Evolutionary conservation across 2,797 vertebrate species (phyloP).

Genomic region (Sarcophilus harrisii): DNA sequence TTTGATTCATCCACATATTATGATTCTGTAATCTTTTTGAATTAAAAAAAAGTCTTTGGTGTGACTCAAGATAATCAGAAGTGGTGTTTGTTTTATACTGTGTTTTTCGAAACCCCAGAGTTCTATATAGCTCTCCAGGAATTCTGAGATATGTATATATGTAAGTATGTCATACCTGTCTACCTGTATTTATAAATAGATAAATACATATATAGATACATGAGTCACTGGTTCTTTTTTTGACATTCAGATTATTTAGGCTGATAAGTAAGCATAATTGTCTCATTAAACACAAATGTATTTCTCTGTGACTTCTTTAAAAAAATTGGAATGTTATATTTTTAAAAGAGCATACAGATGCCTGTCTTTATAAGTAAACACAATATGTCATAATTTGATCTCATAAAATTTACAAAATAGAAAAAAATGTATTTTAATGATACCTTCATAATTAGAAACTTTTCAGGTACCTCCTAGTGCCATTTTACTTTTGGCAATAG

Average conservation of each 20-base stretch:
- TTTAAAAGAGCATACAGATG: slow-evolving; percentile 47
- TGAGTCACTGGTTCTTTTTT: slow-evolving; percentile 62
- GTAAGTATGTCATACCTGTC: background rate
- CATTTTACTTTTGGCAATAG: background rate
- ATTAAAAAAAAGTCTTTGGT: background rate
- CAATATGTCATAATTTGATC: slow-evolving; percentile 33
- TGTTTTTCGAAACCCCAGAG: slow-evolving; percentile 7
- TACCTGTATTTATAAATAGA: background rate
- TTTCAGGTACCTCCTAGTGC: background rate
- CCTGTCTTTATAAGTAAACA: slow-evolving; percentile 53
- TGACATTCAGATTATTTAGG: slow-evolving; percentile 70
- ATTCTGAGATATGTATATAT: slow-evolving; percentile 33
- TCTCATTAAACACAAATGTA: slow-evolving; percentile 69
- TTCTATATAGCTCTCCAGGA: slow-evolving; percentile 32
- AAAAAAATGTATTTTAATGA: background rate
- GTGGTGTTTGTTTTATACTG: background rate
- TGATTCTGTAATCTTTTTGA: background rate
- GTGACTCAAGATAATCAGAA: background rate
- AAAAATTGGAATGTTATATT: slow-evolving; percentile 59
- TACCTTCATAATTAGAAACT: background rate
- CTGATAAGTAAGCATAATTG: slow-evolving; percentile 73
- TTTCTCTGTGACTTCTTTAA: slow-evolving; percentile 49
- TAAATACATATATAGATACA: background rate
- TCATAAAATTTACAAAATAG: slow-evolving; percentile 25
- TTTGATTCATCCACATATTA: background rate